These are phyloP conservation scores for Mimas tiliae DNA, from an alignment of 2,888 invertebrate genomes.

Conservation along the genomic window DNA sequence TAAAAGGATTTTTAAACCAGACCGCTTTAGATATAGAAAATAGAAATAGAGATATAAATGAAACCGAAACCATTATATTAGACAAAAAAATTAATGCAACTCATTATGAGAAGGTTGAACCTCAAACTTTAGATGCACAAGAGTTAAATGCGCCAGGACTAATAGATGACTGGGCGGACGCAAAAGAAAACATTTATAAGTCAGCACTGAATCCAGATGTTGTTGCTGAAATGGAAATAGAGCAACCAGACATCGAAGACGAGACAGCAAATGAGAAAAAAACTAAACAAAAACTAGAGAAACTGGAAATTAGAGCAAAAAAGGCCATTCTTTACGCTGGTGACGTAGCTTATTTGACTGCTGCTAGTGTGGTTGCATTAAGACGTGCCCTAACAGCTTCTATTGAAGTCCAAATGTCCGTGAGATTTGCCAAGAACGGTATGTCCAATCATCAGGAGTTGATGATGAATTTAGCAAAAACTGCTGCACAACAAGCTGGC, in stretches of 20 bases:
- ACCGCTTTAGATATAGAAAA: conserved; percentile 70
- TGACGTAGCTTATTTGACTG: conserved; percentile 77
- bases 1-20: conserved; percentile 76
- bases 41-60: conserved; percentile 48
- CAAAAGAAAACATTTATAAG: conserved; percentile 61
- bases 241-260: conserved; percentile 68
- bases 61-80: conserved; percentile 62
- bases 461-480: conserved; percentile 81
- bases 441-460: conserved; percentile 78
- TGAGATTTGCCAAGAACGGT: conserved; percentile 73
- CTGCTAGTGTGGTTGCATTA: conserved; percentile 77
- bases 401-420: conserved; percentile 79
- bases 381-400: conserved; percentile 78
- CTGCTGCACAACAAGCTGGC: conserved; percentile 79
- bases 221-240: conserved; percentile 73
- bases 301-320: conserved; percentile 74
- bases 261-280: conserved; percentile 63
- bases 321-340: conserved; percentile 80
- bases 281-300: conserved; percentile 68
- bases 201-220: conserved; percentile 64
- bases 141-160: conserved; percentile 61
- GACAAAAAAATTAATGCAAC: conserved; percentile 65
- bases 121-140: conserved; percentile 57
- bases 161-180: conserved; percentile 69
- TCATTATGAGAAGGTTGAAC: conserved; percentile 52